A percentile compares a stretch with the other conserved stretches of the same genome.
Conservation (phyloP, 2,113 vertebrate genomes). For the Haplochromis burtoni region DNA sequence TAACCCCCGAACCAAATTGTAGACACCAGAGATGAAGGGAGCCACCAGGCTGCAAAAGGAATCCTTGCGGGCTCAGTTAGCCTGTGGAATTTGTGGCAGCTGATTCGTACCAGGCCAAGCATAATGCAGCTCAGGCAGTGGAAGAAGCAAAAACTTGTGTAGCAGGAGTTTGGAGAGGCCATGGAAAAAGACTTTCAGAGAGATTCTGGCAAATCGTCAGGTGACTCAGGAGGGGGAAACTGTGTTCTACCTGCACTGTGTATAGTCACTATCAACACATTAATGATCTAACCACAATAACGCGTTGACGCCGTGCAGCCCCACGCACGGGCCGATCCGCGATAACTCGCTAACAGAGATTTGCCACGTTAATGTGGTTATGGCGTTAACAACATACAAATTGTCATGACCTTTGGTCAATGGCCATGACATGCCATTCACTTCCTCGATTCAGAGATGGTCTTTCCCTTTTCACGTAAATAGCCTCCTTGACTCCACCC, state of each 20-base stretch:
- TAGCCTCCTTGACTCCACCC: no score
- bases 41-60: neutral
- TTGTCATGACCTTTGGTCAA: neutral
- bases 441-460: no score
- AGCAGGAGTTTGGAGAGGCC: neutral
- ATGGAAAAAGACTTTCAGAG: neutral
- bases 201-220: neutral
- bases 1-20: neutral
- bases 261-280: neutral
- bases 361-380: no score
- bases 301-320: no score
- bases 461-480: no score
- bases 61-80: neutral
- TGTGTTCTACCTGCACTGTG: neutral
- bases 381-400: no score
- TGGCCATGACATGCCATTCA: neutral
- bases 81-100: neutral
- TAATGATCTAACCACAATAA: no score
- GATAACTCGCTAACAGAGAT: neutral
- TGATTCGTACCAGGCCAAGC: neutral
- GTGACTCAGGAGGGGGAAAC: neutral
- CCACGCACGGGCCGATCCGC: neutral
- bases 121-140: neutral
- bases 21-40: neutral
- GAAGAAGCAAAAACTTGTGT: neutral